Base-by-base conservation (phyloP, 2,888 invertebrate genomes). In the Agonopterix subpropinquella region DNA sequence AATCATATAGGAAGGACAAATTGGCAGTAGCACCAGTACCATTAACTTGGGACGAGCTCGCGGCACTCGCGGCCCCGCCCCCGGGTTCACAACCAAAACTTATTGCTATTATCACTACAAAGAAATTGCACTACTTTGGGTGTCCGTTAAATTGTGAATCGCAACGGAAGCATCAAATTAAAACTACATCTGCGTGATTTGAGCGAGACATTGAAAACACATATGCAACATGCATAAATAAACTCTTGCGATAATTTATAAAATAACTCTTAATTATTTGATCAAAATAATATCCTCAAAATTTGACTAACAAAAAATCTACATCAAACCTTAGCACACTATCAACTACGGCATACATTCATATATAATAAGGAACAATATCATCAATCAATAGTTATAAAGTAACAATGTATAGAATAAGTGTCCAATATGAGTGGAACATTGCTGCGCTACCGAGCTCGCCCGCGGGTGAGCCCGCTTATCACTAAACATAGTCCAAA, bases 311-410 rank as follows among this genome's bases (percentile, higher is more conserved):
- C 73, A 81, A 84, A 84, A 79, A 82, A 78, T 77, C 87, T 87
- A 87, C 87, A 85, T 84, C 86, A 87, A 87, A 87, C 87, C 80
- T 86, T 84, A 87, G 84, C 86, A 85, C 80, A 77, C 86, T 87
- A 86, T 76, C 70, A 72, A 80, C 88, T 87, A 87, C 85, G 73
- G 88, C 87, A 86, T 87, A 87, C 87, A 84, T 84, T 80, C 83
- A 81, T 81, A 79, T n/a, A 11, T 67, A 60, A 61, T 82, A 83
- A 85, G 87, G 87, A 86, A 86, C 86, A 82, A 84, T 83, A 83
- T 82, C 80, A 79, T 83, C 80, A 80, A 83, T 82, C 74, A 76
- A 76, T 50, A 48, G 43, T 48, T 47, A 53, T 50, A 52, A 51
- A 45, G 67, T 78, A 79, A 79, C 74, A 71, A 70, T 73, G 71